Evolutionary conservation across 2,113 vertebrate genomes (phyloP), one percentile per base, ranked within the genome.

Genomic region (Scytalopus superciliaris): DNA sequence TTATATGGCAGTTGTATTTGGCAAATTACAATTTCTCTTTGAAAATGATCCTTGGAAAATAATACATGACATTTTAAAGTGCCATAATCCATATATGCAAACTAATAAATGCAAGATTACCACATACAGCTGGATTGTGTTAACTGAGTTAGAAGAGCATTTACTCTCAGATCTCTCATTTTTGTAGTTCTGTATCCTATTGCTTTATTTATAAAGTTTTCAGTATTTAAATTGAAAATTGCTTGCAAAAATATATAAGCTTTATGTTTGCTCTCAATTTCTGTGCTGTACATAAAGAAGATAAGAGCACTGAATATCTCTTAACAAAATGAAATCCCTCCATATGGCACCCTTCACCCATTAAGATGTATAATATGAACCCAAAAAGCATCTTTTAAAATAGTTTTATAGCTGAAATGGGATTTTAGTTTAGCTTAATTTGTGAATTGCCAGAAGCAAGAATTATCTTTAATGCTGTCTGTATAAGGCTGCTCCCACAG

Each of bases 351-450:
- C 72, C 55, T 86, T 94, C 76, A 84, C 52, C 86, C 76, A 84
- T 96, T 94, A 90, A 78, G 69, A 80, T 89, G 24, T 93, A 50
- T 75, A 91, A 91, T 89, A 93, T 90, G 69, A 92, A 91, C 76
- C 60, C 75, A 60, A 81, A 94, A 95, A 90, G 22, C 68, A 80
- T 95, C 50, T 94, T 96, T 92, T 84, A 74, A 90, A 92, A 85
- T 88, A 89, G 55, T 94, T 93, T 78, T 90, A 75, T 84, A 87
- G 76, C 53, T 90, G 88, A 89, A 95, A 94, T 76, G 77, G 69
- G 76, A 78, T 75, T 95, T 94, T 92, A 95, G 83, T 94, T 95
- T 88, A 88, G 79, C 90, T 90, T 97, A 93, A 96, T 95, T 96
- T 78, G 90, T 95, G 94, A 95, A 93, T 90, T 94, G 93, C 96